Evolutionary conservation across 1,140 invertebrate species (phyloP), one percentile per base, ranked within the genome.

Genomic region (Ladona fulva): DNA sequence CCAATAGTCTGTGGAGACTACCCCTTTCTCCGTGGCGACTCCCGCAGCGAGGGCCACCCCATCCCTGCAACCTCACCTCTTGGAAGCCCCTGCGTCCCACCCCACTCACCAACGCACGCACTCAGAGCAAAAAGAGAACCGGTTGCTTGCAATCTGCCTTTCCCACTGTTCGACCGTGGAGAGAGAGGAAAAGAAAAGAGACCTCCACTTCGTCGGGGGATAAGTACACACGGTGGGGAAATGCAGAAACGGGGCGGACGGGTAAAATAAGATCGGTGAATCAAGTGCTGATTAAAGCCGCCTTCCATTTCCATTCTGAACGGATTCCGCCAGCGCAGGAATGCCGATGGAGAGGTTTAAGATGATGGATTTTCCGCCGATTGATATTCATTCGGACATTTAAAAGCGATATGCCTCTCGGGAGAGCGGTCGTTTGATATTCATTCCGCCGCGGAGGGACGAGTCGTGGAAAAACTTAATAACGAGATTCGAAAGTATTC

Each of bases 131-230:
- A 66, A 66, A 66, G 52, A 66, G 52, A 66, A 66, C 52, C 52
- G 52, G 52, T 66, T 66, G 52, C 52, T 22, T 66, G 52, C n/a
- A 66, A 66, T 66, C 52, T 66, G 52, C 52, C 52, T 66, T 66
- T 22, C 52, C 52, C 52, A 66, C 52, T 66, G 16, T 37, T 37
- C 29, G 29, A 37, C 29, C 29, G 29, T 37, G 52, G 52, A 22
- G 52, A 22, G 52, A 19, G 19, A 52, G 44, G 44, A 52, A 19
- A 52, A 19, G 10, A 22, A 66, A 66, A 22, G 52, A 22, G n/a
- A 66, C 5, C 1, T 66, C 14, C 52, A 66, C n/a, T 66, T 12
- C 14, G 52, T 3, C 52, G 1, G 52, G 52, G 52, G 14, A 66
- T 66, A 66, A 19, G n/a, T 66, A 22, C 52, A 66, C 16, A 12